Percentiles rank a stretch among this genome's conserved stretches.
phyloP scores from a whole-genome alignment of 2,888 invertebrate species.

The Capitulum mitella region DNA sequence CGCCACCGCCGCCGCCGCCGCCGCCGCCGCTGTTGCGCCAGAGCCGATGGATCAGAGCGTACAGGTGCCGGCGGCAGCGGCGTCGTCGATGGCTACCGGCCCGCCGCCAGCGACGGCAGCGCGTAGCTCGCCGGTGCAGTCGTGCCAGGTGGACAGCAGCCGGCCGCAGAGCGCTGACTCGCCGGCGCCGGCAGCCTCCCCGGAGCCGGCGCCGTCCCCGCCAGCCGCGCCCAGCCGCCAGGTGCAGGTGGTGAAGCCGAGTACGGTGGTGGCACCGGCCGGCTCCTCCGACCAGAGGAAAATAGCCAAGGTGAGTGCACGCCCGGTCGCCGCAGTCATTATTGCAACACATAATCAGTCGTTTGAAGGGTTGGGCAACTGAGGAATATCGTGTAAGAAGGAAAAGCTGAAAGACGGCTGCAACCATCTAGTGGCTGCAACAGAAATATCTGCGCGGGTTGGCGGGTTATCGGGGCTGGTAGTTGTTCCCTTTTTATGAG shows the following conservation, averaged over 20 bases:
- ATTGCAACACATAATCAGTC: no score
- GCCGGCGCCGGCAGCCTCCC: neutral
- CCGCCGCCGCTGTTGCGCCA: neutral
- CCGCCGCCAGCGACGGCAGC: neutral
- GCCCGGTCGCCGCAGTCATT: conserved; percentile 44
- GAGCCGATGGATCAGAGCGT: no score
- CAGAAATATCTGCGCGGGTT: no score
- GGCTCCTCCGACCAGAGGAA: conserved; percentile 23
- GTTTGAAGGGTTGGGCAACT: no score
- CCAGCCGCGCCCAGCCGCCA: neutral
- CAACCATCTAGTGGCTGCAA: no score
- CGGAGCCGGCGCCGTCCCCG: neutral
- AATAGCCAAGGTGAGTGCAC: conserved; percentile 28
- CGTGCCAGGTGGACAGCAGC: conserved; percentile 25
- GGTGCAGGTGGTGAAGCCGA: neutral
- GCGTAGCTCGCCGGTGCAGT: conserved; percentile 5
- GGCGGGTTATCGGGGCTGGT: no score
- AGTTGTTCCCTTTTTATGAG: no score
- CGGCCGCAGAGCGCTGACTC: neutral
- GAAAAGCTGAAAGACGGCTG: no score
- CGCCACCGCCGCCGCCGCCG: neutral
- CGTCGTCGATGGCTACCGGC: no score
- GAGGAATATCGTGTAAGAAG: no score
- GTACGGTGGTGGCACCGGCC: conserved; percentile 33
- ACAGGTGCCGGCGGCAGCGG: neutral